These are phyloP conservation scores for Bombus sibiricus DNA, from an alignment of 1,140 invertebrate species.

Conservation along the genomic window DNA sequence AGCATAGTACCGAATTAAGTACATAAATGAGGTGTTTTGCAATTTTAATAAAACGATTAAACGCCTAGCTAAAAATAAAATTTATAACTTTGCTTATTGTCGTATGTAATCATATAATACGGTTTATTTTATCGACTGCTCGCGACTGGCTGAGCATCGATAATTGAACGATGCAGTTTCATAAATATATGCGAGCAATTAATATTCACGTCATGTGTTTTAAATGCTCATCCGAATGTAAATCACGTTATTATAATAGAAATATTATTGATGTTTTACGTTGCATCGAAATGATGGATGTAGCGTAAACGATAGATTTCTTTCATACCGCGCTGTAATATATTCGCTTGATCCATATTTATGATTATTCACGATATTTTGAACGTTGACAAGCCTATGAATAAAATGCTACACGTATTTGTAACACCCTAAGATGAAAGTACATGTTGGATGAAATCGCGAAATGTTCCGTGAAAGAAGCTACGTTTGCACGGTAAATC, in stretches of 20 bases:
- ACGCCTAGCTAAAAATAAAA: not conserved
- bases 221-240: conserved; percentile 3
- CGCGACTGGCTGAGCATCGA: not conserved
- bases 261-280: conserved; percentile 24
- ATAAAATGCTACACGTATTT: conserved; percentile 18
- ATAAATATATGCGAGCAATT: conserved; percentile 9
- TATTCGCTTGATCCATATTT: conserved; percentile 37
- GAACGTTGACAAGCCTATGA: conserved; percentile 23
- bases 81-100: not conserved
- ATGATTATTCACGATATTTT: conserved; percentile 48
- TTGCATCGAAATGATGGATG: conserved; percentile 41
- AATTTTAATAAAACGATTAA: no score
- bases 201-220: conserved; percentile 7
- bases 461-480: conserved; percentile 49
- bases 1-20: no score
- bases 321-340: not conserved
- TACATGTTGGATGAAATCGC: conserved; percentile 29
- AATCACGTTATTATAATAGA: conserved; percentile 23
- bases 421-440: conserved; percentile 1
- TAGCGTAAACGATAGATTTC: conserved; percentile 50
- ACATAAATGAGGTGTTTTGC: no score
- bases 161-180: conserved; percentile 31
- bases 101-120: not conserved
- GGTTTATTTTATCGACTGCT: conserved; percentile 6
- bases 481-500: conserved; percentile 16